Evolutionary conservation across 1,140 invertebrate species (phyloP), one percentile per base, ranked within the genome.

Genomic region (Globodera rostochiensis): DNA sequence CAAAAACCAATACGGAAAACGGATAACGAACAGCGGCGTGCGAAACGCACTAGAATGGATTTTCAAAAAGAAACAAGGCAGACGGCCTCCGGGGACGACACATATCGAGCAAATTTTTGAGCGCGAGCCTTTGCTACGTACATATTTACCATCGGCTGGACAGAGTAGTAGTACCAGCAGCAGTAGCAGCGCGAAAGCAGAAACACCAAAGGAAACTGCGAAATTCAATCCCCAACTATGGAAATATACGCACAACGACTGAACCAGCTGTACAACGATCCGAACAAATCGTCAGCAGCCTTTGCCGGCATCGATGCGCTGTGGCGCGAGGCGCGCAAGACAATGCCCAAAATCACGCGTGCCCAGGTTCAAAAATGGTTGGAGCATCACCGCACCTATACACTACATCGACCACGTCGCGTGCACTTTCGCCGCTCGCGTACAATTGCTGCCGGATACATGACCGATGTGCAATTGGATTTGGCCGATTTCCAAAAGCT

Each of bases 401-500:
- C 84, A 6, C 46, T 83, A 13, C 79, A 81, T 19, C 73, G 69
- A 49, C 78, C 66, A 75, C 6, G 71, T 1, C n/a, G 74, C 4
- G 21, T 67, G n/a, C 5, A 36, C 19, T 85, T 80, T 57, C 50
- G 46, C n/a, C 3, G 82, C n/a, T 45, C 57, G 4, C n/a, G 36
- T 50, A 66, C 67, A 6, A 13, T 85, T 0, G 74, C 82, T 4
- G 19, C 82, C 3, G 82, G 82, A 4, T 85, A 67, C n/a, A 19
- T 53, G 36, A 84, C 83, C 9, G 83, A 83, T 74, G 36, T 85
- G 7, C 82, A 83, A 36, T 83, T 74, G 9, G 82, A 83, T 73
- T 66, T 83, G 6, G 82, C 83, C 6, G 77, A 79, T 19, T 57
- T 83, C 21, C 67, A 83, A 25, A 50, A 76, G 7, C 19, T 83